These are phyloP conservation scores for Solea solea DNA, from an alignment of 2,113 vertebrate genomes.

Conservation along the genomic window DNA sequence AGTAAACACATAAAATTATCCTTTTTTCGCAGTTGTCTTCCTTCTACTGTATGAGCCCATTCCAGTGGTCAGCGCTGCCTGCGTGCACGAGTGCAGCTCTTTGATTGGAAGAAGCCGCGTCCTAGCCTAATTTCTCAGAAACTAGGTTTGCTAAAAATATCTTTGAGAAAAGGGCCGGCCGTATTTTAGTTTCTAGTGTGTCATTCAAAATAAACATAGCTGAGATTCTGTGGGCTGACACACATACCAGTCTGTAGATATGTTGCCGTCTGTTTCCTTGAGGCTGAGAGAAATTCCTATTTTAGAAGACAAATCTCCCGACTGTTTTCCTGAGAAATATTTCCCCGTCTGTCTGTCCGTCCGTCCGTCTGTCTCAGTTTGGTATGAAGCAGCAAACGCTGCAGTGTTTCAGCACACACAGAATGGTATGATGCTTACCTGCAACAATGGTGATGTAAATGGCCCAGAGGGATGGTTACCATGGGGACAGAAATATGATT, in stretches of 20 bases:
- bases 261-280: constrained; percentile 35
- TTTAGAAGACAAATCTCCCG: constrained; percentile 55
- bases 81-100: not conserved
- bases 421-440: constrained; percentile 60
- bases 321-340: constrained; percentile 29
- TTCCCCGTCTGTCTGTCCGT: constrained; percentile 4
- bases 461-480: constrained; percentile 52
- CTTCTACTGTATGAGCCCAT: not conserved
- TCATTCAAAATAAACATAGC: constrained; percentile 66
- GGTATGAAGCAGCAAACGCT: constrained; percentile 5
- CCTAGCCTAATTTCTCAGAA: constrained; percentile 48
- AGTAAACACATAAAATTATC: too few species aligned
- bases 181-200: constrained; percentile 54
- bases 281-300: constrained; percentile 59
- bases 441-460: constrained; percentile 47
- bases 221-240: constrained; percentile 46
- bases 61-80: constrained; percentile 13
- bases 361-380: not conserved
- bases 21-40: constrained; percentile 3
- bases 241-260: constrained; percentile 40
- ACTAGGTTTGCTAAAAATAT: constrained; percentile 67
- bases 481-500: constrained; percentile 67
- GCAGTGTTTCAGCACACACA: constrained; percentile 28
- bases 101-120: constrained; percentile 25
- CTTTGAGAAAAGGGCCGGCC: constrained; percentile 34